Conservation (phyloP, 1,140 invertebrate species). For the Bombus waltoni region DNA sequence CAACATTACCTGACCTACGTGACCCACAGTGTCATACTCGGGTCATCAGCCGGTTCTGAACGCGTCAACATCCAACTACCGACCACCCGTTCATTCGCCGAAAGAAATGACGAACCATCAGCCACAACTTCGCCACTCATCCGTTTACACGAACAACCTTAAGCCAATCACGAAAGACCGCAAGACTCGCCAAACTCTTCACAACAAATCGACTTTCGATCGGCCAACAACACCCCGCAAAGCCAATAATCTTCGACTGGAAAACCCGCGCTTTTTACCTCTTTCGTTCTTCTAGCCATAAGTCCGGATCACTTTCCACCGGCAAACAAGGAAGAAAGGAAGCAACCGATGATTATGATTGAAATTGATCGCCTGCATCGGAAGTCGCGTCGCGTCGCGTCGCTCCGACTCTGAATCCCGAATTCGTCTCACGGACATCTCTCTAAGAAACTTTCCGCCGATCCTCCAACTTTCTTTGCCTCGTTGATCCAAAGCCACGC, state of each 20-base stretch:
- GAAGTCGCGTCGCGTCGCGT: conserved; percentile 6
- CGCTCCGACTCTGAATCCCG: neutral
- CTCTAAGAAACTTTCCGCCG: conserved; percentile 17
- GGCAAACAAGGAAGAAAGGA: neutral
- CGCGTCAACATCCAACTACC: neutral
- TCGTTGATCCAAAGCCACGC: neutral
- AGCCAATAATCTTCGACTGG: conserved; percentile 1
- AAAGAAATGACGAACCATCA: too few relatives aligned
- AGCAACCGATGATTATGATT: conserved; percentile 14
- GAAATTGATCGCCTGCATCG: conserved; percentile 12
- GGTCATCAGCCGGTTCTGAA: neutral
- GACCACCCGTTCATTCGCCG: too few relatives aligned
- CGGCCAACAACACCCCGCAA: neutral
- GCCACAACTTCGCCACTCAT: neutral
- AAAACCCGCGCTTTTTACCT: neutral
- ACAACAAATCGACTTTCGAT: neutral
- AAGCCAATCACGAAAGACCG: neutral
- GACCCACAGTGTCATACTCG: neutral
- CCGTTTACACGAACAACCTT: neutral
- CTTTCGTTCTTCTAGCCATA: neutral
- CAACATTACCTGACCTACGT: neutral
- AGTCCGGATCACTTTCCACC: neutral
- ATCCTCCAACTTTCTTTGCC: neutral
- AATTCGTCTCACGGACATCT: conserved; percentile 27
- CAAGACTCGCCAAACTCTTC: neutral